A percentile compares a stretch with the other conserved stretches of the same genome.
phyloP scores from a whole-genome alignment of 2,888 invertebrate genomes.

The Scaeva pyrastri region DNA sequence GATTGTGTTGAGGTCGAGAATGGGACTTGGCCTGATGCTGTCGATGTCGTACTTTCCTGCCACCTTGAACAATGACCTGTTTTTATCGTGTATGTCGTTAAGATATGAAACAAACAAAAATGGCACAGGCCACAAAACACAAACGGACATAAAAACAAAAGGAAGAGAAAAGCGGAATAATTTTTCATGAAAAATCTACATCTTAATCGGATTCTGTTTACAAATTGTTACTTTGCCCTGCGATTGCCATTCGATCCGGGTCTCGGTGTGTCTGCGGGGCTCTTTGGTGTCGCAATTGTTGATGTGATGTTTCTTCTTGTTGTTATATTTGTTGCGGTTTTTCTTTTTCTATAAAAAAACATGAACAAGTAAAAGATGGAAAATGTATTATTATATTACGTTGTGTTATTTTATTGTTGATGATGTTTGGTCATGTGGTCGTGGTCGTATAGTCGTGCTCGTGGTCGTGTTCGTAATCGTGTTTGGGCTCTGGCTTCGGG shows the following conservation, averaged over 20 bases:
- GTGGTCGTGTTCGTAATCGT: too few species aligned
- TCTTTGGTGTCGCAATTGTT: conserved; percentile 86
- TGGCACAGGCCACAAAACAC: neutral
- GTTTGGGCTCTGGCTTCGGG: neutral
- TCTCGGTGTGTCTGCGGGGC: conserved; percentile 85
- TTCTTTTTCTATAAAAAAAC: conserved; percentile 80
- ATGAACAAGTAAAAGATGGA: neutral
- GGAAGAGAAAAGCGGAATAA: conserved; percentile 70
- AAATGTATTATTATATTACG: conserved; percentile 14
- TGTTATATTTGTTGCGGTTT: conserved; percentile 82
- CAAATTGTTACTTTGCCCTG: conserved; percentile 83
- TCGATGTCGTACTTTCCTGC: conserved; percentile 81
- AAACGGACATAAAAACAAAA: conserved; percentile 27
- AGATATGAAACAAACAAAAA: neutral
- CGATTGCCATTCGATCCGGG: conserved; percentile 87
- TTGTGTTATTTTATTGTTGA: neutral
- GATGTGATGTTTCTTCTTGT: conserved; percentile 83
- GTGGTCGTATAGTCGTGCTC: neutral
- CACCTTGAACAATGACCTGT: conserved; percentile 83
- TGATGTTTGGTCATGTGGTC: conserved; percentile 10
- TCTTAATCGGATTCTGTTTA: conserved; percentile 77
- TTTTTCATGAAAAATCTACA: conserved; percentile 77
- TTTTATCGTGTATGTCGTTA: conserved; percentile 26
- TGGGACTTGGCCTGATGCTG: conserved; percentile 56
- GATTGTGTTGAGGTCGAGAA: conserved; percentile 69